A percentile compares a stretch with the other conserved stretches of the same genome.
phyloP scores from a whole-genome alignment of 2,113 vertebrate genomes.

The Circaetus cinerascens region DNA sequence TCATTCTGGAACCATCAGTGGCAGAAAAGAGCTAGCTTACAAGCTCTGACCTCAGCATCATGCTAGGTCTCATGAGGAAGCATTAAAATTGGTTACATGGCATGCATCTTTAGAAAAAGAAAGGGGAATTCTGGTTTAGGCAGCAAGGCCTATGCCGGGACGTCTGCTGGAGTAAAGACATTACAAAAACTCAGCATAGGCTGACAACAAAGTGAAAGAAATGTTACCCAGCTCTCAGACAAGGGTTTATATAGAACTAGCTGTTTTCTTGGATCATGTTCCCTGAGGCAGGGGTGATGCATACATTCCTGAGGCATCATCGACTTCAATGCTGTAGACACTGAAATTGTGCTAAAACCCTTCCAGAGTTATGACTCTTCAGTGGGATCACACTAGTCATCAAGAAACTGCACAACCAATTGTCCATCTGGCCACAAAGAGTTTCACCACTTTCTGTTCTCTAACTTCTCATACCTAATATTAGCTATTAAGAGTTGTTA shows the following conservation, averaged over 20 bases:
- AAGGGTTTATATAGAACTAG: not conserved
- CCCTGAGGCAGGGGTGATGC: not conserved
- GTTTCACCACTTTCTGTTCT: not conserved
- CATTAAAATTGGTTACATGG: not conserved
- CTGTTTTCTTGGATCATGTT: not conserved
- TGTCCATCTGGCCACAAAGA: not conserved
- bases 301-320: not conserved
- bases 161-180: not conserved
- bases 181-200: not conserved
- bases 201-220: not conserved
- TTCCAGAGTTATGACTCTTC: not conserved
- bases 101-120: not conserved
- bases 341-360: not conserved
- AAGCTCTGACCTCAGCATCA: not conserved
- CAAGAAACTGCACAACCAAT: not conserved
- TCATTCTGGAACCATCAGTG: not conserved
- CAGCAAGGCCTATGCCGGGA: not conserved
- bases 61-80: not conserved
- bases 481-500: not conserved
- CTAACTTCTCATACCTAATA: not conserved
- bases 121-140: not conserved
- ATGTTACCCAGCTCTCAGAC: not conserved
- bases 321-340: not conserved
- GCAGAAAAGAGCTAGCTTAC: not conserved
- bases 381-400: not conserved